These are phyloP conservation scores for Myotis brandtii DNA, from an alignment of 2,113 vertebrate genomes.

Conservation along the genomic window DNA sequence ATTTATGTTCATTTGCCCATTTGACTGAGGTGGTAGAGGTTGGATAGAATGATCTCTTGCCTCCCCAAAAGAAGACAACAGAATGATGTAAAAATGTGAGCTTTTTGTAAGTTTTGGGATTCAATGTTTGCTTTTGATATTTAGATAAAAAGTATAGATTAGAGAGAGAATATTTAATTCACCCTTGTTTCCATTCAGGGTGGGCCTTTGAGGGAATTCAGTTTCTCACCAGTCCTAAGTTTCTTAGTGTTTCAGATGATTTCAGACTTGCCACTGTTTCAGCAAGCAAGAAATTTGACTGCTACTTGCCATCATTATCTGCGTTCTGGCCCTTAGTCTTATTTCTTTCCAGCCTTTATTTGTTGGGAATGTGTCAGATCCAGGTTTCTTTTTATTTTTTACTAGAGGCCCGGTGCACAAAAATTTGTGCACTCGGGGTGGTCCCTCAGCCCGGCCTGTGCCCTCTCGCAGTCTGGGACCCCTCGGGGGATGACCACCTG, in stretches of 20 bases:
- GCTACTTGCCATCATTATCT: not conserved
- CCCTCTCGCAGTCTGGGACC: no score
- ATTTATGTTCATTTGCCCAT: not conserved
- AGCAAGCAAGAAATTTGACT: not conserved
- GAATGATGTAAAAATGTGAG: not conserved
- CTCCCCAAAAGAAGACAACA: not conserved
- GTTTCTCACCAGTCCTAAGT: not conserved
- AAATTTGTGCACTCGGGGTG: no score
- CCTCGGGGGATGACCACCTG: no score
- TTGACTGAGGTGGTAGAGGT: not conserved
- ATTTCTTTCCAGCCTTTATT: not conserved
- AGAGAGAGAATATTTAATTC: not conserved
- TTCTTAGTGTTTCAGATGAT: not conserved
- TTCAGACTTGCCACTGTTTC: not conserved
- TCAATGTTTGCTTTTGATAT: conserved; percentile 20
- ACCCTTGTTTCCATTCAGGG: not conserved
- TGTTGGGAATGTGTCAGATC: not conserved
- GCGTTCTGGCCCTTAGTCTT: not conserved
- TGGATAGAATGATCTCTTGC: not conserved
- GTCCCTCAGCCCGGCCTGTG: no score
- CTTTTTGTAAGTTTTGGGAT: not conserved
- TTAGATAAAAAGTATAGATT: not conserved
- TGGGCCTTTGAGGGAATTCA: not conserved
- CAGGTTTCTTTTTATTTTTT: not conserved
- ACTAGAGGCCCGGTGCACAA: no score